Evolutionary conservation across 2,797 vertebrate species (phyloP), one percentile per base, ranked within the genome.

Genomic region (Serranus cabrilla): DNA sequence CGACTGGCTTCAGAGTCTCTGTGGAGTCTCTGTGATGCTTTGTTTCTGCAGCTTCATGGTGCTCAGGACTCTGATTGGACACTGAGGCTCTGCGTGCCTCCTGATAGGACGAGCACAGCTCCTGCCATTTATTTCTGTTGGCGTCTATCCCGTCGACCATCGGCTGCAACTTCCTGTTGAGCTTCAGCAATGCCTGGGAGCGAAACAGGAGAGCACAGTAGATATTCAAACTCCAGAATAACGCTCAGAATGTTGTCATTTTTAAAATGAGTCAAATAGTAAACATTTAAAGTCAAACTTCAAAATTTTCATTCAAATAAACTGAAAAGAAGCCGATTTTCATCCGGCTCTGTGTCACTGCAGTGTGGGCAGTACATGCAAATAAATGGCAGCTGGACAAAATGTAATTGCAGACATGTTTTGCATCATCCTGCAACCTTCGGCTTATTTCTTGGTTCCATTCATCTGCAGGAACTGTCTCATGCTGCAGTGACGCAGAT

Each of bases 91-190:
- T 63, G 37, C 34, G 16, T 46, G 89, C 81, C 58, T 91, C 93
- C 80, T 95, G 89, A 82, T 89, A 83, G 82, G 93, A 93, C 0
- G 63, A 89, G 77, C 88, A 93, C n/a, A 96, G 91, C 80, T 93
- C 93, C 88, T 94, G 91, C 95, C 95, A 96, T 80, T 93, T 95
- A 45, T 63, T 89, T 50, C 94, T 85, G 81, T 96, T 96, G 72
- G 91, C 92, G 37, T 94, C 91, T 37, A 95, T 95, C 63, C 78
- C 94, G 49, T 96, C 92, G 7, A 90, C 81, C 95, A 96, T 95
- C 1, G 95, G 95, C 87, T 95, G 93, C 54, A 96, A 81, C 87
- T 95, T 95, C 81, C 90, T 93, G 87, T 96, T 96, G 40, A 96
- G 86, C 71, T 92, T 94, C 70, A 92, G 84, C 83, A 96, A 83